Evolutionary conservation across 2,113 vertebrate genomes (phyloP), one percentile per base, ranked within the genome.

Genomic region (Trematocara zebra): DNA sequence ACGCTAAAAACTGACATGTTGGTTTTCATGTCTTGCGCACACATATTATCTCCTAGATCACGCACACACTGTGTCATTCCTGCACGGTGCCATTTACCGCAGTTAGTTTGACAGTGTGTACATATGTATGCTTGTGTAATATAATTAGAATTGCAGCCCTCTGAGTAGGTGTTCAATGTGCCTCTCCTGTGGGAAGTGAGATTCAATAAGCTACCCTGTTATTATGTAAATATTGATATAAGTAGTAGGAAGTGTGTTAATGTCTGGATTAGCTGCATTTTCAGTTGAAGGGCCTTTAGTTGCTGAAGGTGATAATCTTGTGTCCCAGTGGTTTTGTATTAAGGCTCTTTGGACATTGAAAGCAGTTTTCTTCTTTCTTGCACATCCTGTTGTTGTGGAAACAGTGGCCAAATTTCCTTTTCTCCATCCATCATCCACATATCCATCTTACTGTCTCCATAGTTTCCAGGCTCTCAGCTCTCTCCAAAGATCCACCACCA

Each of bases 71-170:
- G 53, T 15, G 33, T 86, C 67, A 74, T 20, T 59, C 61, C 49
- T 54, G 20, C 28, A 56, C 26, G 5, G 28, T 31, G 54, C 67
- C 18, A 49, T 83, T 91, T 59, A 23, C 35, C 5, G 4, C 86
- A 42, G 37, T 47, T 61, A 82, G 81, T 85, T 88, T 87, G 80
- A 88, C 59, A 74, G 72, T 74, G 54, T 92, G 51, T 82, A 80
- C 78, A 91, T 74, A 47, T 17, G 6, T 64, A 51, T 54, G 54
- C 4, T 3, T 37, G 42, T 85, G 78, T 78, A 84, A 85, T 82
- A 49, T 82, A 90, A 89, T 92, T 89, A 87, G 64, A 90, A 67
- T 40, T 17, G 20, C 54, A 69, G 74, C 17, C 52, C 67, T 59
- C 57, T 76, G 54, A 87, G 57, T 81, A 42, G 64, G 31, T 79